Evolutionary conservation across 1,140 invertebrate genomes (phyloP).

Genomic region (Bombus superbus): DNA sequence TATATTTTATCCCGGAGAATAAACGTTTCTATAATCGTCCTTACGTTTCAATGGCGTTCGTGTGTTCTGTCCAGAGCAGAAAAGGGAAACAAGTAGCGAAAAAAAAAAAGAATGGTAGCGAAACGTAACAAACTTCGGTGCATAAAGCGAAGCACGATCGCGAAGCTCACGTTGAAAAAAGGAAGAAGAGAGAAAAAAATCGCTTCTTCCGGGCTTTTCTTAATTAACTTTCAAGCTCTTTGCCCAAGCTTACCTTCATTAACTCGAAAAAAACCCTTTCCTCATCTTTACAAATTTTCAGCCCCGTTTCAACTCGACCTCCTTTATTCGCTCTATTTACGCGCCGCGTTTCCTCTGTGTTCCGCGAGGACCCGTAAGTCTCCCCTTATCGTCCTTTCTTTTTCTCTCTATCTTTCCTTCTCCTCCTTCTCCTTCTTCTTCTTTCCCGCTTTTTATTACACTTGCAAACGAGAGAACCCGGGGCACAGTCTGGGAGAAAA

Average conservation of each 20-base stretch:
- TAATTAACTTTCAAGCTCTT: conserved; percentile 34
- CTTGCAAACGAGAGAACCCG: not conserved
- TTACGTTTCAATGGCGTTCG: not conserved
- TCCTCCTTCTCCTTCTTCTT: not conserved
- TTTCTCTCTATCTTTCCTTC: not conserved
- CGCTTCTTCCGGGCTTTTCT: conserved; percentile 8
- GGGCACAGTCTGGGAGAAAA: not conserved
- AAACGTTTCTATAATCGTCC: not conserved
- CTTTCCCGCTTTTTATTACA: not conserved
- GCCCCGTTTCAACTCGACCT: conserved; percentile 39
- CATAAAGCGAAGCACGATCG: not conserved
- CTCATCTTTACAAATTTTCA: conserved; percentile 41
- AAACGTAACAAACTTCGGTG: not conserved
- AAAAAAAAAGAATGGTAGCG: not conserved
- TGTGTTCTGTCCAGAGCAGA: not conserved
- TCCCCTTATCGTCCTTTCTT: not conserved
- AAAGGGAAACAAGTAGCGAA: not conserved
- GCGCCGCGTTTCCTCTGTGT: conserved; percentile 3
- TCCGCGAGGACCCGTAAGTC: not conserved
- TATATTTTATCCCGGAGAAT: too few species aligned
- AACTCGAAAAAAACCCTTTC: conserved; percentile 17
- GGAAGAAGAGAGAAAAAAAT: not conserved
- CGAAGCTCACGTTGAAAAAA: not conserved
- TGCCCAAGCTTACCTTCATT: conserved; percentile 14
- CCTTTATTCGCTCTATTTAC: conserved; percentile 41